A percentile compares a stretch with the other conserved stretches of the same genome.
These are phyloP conservation scores for Leptinotarsa rubiginosa DNA, from an alignment of 2,888 invertebrate genomes.

Conservation along the genomic window DNA sequence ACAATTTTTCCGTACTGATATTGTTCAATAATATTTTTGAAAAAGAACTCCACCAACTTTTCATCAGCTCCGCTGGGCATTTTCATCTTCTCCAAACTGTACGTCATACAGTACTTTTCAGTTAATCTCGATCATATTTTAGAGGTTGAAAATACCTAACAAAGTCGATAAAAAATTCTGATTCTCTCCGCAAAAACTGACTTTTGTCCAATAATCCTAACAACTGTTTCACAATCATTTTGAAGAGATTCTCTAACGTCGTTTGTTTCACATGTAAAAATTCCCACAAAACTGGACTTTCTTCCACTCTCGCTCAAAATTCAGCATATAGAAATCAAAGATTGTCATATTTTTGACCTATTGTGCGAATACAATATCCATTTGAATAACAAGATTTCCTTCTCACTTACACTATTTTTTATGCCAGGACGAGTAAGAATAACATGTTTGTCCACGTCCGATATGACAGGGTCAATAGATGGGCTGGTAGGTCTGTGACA, in stretches of 20 bases:
- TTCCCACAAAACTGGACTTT: not conserved
- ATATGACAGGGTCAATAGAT: constrained; percentile 23
- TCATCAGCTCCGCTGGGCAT: too few relatives aligned
- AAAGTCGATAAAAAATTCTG: too few relatives aligned
- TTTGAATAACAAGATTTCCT: constrained; percentile 33
- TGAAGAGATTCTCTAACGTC: not conserved
- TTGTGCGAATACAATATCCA: constrained; percentile 18
- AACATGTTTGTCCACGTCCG: constrained; percentile 53
- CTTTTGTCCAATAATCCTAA: too few relatives aligned
- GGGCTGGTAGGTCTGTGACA: constrained; percentile 50
- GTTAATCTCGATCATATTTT: too few relatives aligned
- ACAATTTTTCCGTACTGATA: too few relatives aligned
- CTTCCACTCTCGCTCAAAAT: constrained; percentile 10
- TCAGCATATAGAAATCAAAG: constrained; percentile 13
- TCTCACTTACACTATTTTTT: constrained; percentile 27
- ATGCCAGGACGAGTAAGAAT: constrained; percentile 43
- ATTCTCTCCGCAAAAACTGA: too few relatives aligned
- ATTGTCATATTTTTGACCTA: constrained; percentile 21
- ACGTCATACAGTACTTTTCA: too few relatives aligned
- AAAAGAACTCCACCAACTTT: too few relatives aligned
- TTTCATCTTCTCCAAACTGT: too few relatives aligned
- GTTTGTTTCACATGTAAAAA: constrained; percentile 10
- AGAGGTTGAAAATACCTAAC: too few relatives aligned
- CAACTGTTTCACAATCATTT: too few relatives aligned
- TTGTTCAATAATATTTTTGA: too few relatives aligned